Base-by-base conservation (phyloP, 2,113 vertebrate genomes). In the Syrmaticus mikado region DNA sequence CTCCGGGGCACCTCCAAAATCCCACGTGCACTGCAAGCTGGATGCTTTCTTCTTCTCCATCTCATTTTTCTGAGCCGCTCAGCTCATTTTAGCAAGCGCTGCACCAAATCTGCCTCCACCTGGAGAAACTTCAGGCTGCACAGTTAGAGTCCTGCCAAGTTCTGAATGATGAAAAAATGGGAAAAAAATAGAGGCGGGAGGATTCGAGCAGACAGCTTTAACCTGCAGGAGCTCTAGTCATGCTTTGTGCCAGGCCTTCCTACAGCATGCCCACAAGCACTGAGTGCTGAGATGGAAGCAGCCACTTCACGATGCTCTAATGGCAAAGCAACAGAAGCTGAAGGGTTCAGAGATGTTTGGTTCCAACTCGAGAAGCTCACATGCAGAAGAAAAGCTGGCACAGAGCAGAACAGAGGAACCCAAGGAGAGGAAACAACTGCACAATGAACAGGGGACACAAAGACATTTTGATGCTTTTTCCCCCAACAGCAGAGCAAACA, bases 1-100 rank as follows among this genome's bases (percentile, higher is more conserved):
- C 34, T 4, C 30, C 67, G 28, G 81, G 28, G 82, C 61, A 92
- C 80, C 83, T 92, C 88, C 76, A 93, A 83, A 93, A 64, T 18
- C 76, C 83, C 79, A 24, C 77, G 34, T 3, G 0, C 8, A 7
- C 43, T 52, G 45, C 2, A 4, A 77, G 9, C 5, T 86, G 4
- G 22, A 62, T 0, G 0, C 41, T n/a, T 57, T 28, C 17, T 73
- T 80, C 93, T 64, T 19, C 62, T 57, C 32, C 41, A 25, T 50
- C 15, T 3, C 40, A 16, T 48, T 38, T 46, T 48, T 38, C 57
- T 25, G 30, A 85, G 61, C 60, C 46, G 45, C 13, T 81, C 6
- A 0, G 52, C 28, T 83, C 52, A 0, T 88, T 95, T 90, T 45
- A 72, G 46, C 52, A 78, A 92, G 77, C 12, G 25, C 76, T 78